Conservation (phyloP, 2,797 vertebrate genomes). For the Staurois parvus region DNA sequence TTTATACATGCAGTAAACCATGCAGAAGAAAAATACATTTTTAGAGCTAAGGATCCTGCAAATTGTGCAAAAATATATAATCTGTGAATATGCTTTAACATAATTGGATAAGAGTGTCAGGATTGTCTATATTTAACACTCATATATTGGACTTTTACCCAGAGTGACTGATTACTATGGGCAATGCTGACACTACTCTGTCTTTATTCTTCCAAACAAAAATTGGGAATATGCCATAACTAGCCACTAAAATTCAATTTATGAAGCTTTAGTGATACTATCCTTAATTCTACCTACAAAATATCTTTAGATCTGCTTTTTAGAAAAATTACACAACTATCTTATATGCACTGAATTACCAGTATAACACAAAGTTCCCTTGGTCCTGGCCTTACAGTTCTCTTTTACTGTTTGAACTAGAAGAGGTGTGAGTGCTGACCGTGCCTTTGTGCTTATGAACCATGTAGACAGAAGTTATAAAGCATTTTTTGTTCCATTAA, state of each 20-base stretch:
- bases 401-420: background rate
- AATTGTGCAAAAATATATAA: background rate
- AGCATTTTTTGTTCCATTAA: background rate
- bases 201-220: no score
- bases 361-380: no score
- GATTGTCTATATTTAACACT: no score
- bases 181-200: no score
- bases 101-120: no score
- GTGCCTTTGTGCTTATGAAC: background rate
- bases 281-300: no score
- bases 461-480: background rate
- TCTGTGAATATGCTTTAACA: no score
- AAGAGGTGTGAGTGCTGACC: background rate
- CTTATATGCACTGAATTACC: background rate
- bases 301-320: no score
- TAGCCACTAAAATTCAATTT: background rate
- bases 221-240: no score
- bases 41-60: background rate
- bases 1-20: constrained; percentile 16
- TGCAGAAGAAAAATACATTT: background rate
- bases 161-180: no score
- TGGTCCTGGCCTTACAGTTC: background rate
- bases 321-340: background rate
- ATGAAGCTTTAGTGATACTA: background rate
- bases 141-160: no score